Percentiles rank a stretch among this genome's conserved stretches.
phyloP scores from a whole-genome alignment of 92 coral and sea anemone genomes.

The Blastomussa wellsi region DNA sequence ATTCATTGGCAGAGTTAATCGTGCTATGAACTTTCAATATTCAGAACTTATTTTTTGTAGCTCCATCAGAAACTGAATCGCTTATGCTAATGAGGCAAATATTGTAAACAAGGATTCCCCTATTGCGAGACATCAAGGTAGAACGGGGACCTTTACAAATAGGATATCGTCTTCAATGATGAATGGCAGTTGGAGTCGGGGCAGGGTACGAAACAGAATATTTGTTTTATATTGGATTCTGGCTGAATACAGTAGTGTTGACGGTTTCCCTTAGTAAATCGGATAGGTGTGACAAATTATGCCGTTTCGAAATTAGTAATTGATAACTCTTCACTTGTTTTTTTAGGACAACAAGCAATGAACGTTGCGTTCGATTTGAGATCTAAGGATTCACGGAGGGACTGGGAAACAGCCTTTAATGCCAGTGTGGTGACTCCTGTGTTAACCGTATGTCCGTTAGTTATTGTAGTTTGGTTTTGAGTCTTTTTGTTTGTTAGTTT shows the following conservation, averaged over 20 bases:
- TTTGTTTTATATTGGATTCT: not conserved
- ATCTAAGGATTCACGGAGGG: slow-evolving; percentile 53
- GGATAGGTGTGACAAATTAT: not conserved
- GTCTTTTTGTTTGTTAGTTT: not conserved
- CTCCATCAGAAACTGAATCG: too few species aligned
- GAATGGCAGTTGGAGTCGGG: not conserved
- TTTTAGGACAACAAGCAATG: slow-evolving; percentile 21
- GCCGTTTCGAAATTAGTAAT: not conserved
- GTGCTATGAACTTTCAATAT: too few species aligned
- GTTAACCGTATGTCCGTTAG: slow-evolving; percentile 50
- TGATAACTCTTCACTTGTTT: not conserved
- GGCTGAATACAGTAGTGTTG: not conserved
- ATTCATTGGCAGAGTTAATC: too few species aligned
- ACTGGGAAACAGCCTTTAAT: slow-evolving; percentile 76
- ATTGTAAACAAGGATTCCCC: too few species aligned
- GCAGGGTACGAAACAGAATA: not conserved
- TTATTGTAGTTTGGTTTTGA: not conserved
- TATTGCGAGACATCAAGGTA: not conserved
- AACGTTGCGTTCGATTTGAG: slow-evolving; percentile 30
- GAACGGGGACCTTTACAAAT: not conserved
- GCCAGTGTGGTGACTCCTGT: slow-evolving; percentile 57
- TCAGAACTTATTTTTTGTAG: too few species aligned
- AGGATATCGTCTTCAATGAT: not conserved
- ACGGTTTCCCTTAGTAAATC: not conserved
- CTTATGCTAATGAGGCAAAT: too few species aligned